Evolutionary conservation across 2,113 vertebrate species (phyloP), one percentile per base, ranked within the genome.

Genomic region (Myrmecobius fasciatus): DNA sequence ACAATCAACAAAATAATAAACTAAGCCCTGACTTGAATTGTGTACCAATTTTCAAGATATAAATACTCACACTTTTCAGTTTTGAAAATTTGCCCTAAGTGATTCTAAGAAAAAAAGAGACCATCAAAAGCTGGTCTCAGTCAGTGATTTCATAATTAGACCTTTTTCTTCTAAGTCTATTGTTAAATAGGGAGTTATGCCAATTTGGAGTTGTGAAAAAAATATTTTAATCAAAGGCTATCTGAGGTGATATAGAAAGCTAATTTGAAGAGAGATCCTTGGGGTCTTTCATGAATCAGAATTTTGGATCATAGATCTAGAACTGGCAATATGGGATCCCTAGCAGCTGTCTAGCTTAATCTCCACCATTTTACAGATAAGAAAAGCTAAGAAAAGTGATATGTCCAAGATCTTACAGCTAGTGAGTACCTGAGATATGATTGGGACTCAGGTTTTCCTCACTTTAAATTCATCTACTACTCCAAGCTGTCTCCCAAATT

Each of bases 211-310:
- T 97, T 94, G 90, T 96, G 94, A 98, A 97, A 97, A 97, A 96
- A 97, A 96, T 67, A 94, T 96, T 97, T 17, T 97, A 97, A 97
- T 97, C 96, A 96, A 95, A 95, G 97, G 95, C 96, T 94, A 93
- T 97, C 95, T 96, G 93, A 97, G 95, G 91, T 51, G 94, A 96
- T 97, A 95, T 94, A 12, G 28, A 83, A 97, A 96, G 95, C 95
- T 96, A 97, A 97, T n/a, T 49, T 96, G 94, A 36, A 75, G 36
- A 36, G 31, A 67, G 36, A 17, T 56, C 31, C 28, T 60, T 31
- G 56, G 14, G 31, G 14, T 5, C 60, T 75, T 75, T 75, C 60
- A 75, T n/a, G 60, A 75, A 75, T 75, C 60, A n/a, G 60, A 5
- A 75, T 75, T 75, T 75, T n/a, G 60, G 36, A 75, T 75, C 60